Percentiles rank a stretch among this genome's conserved stretches.
These are phyloP conservation scores for Athene noctua DNA, from an alignment of 2,113 vertebrate species.

Conservation along the genomic window DNA sequence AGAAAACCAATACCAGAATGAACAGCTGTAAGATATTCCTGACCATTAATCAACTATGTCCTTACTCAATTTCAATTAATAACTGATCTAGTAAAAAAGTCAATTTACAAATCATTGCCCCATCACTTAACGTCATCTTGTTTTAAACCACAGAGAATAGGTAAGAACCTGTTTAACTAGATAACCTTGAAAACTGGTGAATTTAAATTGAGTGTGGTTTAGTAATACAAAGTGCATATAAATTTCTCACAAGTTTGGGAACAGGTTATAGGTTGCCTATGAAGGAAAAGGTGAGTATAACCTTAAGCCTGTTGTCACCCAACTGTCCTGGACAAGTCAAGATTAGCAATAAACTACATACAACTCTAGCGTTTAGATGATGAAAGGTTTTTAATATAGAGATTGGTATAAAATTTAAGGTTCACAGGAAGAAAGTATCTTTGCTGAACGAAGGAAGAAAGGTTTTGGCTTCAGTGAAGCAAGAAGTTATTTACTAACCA, in stretches of 20 bases:
- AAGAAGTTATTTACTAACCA: not conserved
- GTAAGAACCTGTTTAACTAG: not conserved
- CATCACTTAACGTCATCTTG: not conserved
- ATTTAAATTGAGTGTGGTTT: not conserved
- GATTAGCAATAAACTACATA: not conserved
- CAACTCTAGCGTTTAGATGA: rapidly evolving
- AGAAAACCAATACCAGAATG: not conserved
- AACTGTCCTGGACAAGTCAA: not conserved
- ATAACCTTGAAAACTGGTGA: not conserved
- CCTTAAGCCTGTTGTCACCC: not conserved
- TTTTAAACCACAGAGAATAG: not conserved
- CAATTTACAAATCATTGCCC: not conserved
- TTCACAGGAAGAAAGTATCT: not conserved
- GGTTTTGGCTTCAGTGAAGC: not conserved
- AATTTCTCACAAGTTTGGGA: not conserved
- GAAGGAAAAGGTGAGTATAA: not conserved
- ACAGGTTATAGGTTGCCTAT: not conserved
- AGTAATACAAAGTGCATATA: not conserved
- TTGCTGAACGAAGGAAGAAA: not conserved
- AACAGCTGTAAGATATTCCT: not conserved
- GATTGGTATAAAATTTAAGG: not conserved
- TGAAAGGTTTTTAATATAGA: not conserved
- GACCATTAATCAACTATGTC: not conserved
- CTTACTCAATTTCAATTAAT: not conserved
- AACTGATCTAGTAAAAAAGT: not conserved